phyloP scores from a whole-genome alignment of 2,888 invertebrate genomes.

The Argyresthia albistria region DNA sequence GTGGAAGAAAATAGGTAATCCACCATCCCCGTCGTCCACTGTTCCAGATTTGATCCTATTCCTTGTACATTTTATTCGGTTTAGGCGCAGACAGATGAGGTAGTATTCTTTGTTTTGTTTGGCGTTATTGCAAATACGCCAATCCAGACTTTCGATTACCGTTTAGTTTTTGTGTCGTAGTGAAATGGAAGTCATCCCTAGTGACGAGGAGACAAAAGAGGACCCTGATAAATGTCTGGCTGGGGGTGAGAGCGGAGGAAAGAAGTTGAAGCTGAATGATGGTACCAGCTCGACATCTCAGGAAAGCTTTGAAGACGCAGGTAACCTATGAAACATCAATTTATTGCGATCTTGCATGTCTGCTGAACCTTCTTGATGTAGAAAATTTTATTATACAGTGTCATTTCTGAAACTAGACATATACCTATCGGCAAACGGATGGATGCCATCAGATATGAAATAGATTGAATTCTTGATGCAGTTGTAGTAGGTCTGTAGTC shows the following conservation, averaged over 20 bases:
- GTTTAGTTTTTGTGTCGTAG: constrained; percentile 5
- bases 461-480: too few species aligned
- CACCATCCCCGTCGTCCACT: neutral
- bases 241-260: constrained; percentile 36
- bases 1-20: neutral
- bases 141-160: constrained; percentile 7
- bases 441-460: too few species aligned
- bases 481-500: too few species aligned
- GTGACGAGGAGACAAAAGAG: constrained; percentile 53
- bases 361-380: too few species aligned
- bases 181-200: constrained; percentile 57
- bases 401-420: neutral
- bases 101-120: neutral
- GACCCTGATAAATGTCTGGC: constrained; percentile 25
- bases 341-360: neutral
- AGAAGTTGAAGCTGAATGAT: constrained; percentile 60
- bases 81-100: neutral
- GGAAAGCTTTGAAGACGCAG: constrained; percentile 45
- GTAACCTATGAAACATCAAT: constrained; percentile 21
- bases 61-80: neutral
- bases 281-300: constrained; percentile 42
- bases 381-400: too few species aligned
- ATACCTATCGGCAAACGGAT: too few species aligned
- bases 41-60: neutral
- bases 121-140: too few species aligned